Evolutionary conservation across 2,113 vertebrate species (phyloP).

Genomic region (Gorsachius goisagi): DNA sequence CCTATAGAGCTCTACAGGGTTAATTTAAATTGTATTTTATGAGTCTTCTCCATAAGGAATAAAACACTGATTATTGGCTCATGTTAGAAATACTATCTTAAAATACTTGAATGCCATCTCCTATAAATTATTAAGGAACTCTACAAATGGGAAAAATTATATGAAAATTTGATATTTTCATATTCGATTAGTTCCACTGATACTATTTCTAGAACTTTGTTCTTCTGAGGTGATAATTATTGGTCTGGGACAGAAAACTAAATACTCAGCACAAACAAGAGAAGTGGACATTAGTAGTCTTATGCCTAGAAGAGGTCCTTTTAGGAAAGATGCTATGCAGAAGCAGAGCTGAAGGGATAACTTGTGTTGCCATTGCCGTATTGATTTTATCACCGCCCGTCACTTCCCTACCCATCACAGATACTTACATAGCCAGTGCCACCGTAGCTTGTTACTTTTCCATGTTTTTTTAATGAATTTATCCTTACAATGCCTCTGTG

Average conservation of each 20-base stretch:
- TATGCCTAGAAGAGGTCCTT: background rate
- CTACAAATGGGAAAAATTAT: background rate
- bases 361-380: background rate
- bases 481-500: background rate
- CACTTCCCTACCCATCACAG: background rate
- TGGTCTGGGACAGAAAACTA: background rate
- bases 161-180: background rate
- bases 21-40: slow-evolving; percentile 9
- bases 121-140: background rate
- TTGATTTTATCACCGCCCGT: background rate
- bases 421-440: background rate
- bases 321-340: background rate
- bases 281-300: background rate
- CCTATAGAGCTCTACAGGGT: background rate
- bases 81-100: background rate
- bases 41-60: background rate
- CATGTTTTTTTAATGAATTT: background rate
- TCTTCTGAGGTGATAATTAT: background rate
- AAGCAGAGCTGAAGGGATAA: background rate
- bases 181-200: background rate
- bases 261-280: background rate
- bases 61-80: background rate
- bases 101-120: background rate
- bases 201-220: background rate
- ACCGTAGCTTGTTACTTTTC: background rate